Percentiles rank a stretch among this genome's conserved stretches.
These are phyloP conservation scores for Scylla paramamosain DNA, from an alignment of 1,140 invertebrate species.

Conservation along the genomic window DNA sequence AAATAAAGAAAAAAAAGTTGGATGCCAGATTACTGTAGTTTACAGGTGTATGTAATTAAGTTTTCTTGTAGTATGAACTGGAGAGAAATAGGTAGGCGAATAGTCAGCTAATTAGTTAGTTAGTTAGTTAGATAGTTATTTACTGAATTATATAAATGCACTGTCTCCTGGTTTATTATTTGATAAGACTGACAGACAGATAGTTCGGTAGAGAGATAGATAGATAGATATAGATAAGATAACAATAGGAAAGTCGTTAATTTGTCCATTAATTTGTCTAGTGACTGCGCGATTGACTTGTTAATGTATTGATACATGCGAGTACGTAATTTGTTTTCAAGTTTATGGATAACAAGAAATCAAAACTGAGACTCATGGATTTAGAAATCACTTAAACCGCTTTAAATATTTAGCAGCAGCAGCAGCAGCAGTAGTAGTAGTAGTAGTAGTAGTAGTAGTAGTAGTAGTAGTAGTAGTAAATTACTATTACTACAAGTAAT, in stretches of 20 bases:
- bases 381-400: no score
- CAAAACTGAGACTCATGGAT: no score
- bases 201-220: background rate
- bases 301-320: no score
- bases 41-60: background rate
- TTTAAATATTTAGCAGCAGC: no score
- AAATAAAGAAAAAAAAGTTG: background rate
- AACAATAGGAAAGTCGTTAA: no score
- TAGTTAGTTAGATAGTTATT: background rate
- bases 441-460: background rate
- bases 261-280: no score
- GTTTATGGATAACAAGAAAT: no score
- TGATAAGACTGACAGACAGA: background rate
- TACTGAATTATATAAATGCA: background rate
- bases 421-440: background rate
- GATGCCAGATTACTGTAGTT: background rate
- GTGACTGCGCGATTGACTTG: no score
- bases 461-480: background rate
- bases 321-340: no score
- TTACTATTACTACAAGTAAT: background rate
- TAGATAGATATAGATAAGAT: background rate
- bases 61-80: background rate
- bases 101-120: background rate
- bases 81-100: background rate
- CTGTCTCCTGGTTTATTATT: no score